Percentiles rank a stretch among this genome's conserved stretches.
phyloP scores from a whole-genome alignment of 2,888 invertebrate species.

The Andrena bucephala region DNA sequence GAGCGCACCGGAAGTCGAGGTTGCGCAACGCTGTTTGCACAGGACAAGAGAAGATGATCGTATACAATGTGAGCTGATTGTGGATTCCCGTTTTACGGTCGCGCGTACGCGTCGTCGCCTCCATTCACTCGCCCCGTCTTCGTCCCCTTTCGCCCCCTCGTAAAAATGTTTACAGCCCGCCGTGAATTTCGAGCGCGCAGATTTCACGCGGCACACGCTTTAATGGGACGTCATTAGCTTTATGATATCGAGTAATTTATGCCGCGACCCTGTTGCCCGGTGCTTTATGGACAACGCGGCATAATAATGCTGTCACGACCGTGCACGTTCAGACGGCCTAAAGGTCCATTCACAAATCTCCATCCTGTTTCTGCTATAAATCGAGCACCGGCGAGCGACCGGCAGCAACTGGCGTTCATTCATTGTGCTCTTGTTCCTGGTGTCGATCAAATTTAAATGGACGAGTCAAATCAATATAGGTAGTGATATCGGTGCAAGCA shows the following conservation, averaged over 20 bases:
- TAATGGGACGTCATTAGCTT: conserved; percentile 79
- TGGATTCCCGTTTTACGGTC: conserved; percentile 49
- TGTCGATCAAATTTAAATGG: neutral
- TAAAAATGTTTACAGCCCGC: conserved; percentile 70
- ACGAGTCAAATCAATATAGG: too few relatives aligned
- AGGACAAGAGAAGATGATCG: conserved; percentile 29
- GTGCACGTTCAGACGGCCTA: conserved; percentile 17
- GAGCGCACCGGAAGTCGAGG: conserved; percentile 55
- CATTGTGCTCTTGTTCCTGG: neutral
- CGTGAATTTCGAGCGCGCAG: conserved; percentile 65
- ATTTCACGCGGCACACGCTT: conserved; percentile 65
- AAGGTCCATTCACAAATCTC: conserved; percentile 37
- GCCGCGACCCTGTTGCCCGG: conserved; percentile 68
- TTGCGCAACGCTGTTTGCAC: conserved; percentile 44
- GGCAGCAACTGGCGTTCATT: conserved; percentile 13
- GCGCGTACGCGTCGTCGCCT: neutral
- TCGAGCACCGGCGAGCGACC: conserved; percentile 22
- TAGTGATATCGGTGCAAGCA: too few relatives aligned
- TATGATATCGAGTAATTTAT: conserved; percentile 77
- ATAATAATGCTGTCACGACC: conserved; percentile 62
- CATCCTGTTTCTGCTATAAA: conserved; percentile 12
- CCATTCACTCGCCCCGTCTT: conserved; percentile 7
- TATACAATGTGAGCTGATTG: conserved; percentile 36
- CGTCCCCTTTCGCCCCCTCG: conserved; percentile 38
- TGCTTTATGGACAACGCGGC: conserved; percentile 70